Evolutionary conservation across 2,888 invertebrate genomes (phyloP), one percentile per base, ranked within the genome.

Genomic region (Ichneumoninae sp.): DNA sequence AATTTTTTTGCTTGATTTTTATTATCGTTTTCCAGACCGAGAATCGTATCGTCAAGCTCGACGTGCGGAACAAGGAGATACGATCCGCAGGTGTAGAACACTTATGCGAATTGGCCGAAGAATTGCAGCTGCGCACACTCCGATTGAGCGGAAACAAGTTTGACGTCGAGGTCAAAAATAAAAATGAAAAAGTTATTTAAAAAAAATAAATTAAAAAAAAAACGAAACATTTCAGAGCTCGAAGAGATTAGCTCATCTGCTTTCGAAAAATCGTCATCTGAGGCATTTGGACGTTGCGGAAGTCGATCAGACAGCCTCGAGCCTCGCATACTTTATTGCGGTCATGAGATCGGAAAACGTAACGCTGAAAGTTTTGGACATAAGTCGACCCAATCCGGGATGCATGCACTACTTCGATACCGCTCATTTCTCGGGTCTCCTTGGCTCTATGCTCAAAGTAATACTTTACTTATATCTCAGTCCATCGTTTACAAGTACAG

Each of bases 131-230:
- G 0, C 94, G 94, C 88, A 94, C 94, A 82, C 90, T 96, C 1
- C 92, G 95, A 87, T 80, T 96, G 0, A 95, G 95, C 86, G 96
- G 96, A 0, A 96, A 96, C 88, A 94, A 95, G 89, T 92, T 96
- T 36, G 95, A 95, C 0, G 92, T 93, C 0, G 93, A 94, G 88
- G 94, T 94, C 89, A 76, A 52, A 40, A 36, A 60, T 33, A 79
- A 66, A 13, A 3, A 30, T 30, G 30, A 30, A 30, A 30, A 30
- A 30, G 30, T 30, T 30, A 4, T 30, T 30, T 2, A 30, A 30
- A 30, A 30, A 30, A 26, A 26, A 26, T 1, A 26, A 26, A 26
- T n/a, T n/a, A 26, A 30, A 30, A 30, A 30, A 5, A 5, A 30
- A 30, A 30, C 30, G 40, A n/a, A 68, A 52, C 26, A 50, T 88